These are phyloP conservation scores for Idris sp. DNA, from an alignment of 1,140 invertebrate species.

Conservation along the genomic window DNA sequence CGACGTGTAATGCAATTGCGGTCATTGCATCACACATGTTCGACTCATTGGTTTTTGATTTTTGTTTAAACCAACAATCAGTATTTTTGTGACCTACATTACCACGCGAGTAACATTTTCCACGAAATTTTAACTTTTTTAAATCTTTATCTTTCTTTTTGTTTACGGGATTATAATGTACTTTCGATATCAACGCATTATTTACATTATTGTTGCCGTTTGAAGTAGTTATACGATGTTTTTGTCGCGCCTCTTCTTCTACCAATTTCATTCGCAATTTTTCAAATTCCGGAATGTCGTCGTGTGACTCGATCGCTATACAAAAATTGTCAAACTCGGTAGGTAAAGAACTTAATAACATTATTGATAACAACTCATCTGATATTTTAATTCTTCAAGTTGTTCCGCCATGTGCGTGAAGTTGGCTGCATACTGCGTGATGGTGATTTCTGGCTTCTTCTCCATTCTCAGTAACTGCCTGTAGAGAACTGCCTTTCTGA, in stretches of 20 bases:
- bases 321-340: conserved; percentile 25
- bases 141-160: neutral
- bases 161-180: neutral
- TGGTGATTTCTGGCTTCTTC: conserved; percentile 5
- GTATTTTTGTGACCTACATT: conserved; percentile 33
- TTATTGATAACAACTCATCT: conserved; percentile 28
- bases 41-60: no score
- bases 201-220: conserved; percentile 4
- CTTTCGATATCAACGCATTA: conserved; percentile 13
- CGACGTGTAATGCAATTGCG: no score
- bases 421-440: conserved; percentile 19
- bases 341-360: conserved; percentile 18
- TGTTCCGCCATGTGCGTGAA: conserved; percentile 24
- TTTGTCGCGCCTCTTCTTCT: conserved; percentile 23
- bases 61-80: conserved; percentile 13
- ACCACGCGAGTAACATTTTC: conserved; percentile 28
- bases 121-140: conserved; percentile 18
- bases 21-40: no score
- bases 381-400: conserved; percentile 10
- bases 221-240: neutral
- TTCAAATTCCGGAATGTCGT: conserved; percentile 6
- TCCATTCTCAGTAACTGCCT: conserved; percentile 20
- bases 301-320: conserved; percentile 22
- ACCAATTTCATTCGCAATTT: conserved; percentile 20
- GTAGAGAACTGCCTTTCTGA: conserved; percentile 33